These are phyloP conservation scores for Limosa lapponica DNA, from an alignment of 2,797 vertebrate species.

Conservation along the genomic window DNA sequence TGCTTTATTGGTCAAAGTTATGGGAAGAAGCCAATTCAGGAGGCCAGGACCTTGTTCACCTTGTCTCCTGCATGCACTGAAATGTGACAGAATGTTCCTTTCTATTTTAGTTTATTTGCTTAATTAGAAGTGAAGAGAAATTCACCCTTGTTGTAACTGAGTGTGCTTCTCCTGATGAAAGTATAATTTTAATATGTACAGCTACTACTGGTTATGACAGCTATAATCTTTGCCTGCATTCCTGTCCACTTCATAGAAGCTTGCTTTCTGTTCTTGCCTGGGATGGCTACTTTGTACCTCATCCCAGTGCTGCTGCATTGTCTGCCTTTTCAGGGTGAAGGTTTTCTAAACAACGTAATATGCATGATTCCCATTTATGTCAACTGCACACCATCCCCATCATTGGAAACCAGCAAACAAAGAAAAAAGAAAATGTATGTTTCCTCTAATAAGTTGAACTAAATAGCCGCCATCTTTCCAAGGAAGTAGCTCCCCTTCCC, in stretches of 20 bases:
- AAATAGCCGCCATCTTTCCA: background rate
- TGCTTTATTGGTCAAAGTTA: background rate
- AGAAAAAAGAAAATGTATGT: background rate
- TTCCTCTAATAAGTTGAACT: background rate
- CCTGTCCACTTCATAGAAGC: background rate
- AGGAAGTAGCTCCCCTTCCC: background rate
- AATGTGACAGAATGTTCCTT: background rate
- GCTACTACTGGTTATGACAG: background rate
- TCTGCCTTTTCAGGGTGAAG: background rate
- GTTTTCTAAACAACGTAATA: background rate
- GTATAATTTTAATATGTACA: background rate
- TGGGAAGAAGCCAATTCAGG: background rate
- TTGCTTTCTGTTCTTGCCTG: background rate
- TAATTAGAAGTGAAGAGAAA: conserved; percentile 5
- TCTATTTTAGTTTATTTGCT: background rate
- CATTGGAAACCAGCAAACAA: background rate
- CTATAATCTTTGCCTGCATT: background rate
- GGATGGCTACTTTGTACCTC: background rate
- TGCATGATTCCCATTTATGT: background rate
- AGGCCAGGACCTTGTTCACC: background rate
- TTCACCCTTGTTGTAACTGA: background rate
- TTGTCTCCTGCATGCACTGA: background rate
- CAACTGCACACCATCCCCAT: background rate
- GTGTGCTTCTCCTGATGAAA: background rate
- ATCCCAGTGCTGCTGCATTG: background rate